Percentiles rank a stretch among this genome's conserved stretches.
Evolutionary conservation across 1,140 invertebrate genomes (phyloP).

Genomic region (Drosophila grimshawi): DNA sequence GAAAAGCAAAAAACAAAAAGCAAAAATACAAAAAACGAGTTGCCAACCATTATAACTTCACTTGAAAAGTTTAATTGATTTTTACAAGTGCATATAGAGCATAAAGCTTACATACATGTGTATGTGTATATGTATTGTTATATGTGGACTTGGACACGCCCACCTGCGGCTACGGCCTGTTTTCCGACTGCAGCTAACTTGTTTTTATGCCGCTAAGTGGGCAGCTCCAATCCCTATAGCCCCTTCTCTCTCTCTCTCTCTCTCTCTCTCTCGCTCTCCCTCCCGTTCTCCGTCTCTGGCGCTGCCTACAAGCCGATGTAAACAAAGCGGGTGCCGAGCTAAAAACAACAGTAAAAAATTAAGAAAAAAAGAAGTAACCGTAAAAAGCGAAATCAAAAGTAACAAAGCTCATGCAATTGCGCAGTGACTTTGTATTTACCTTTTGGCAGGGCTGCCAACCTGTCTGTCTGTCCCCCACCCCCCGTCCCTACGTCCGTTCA

Average conservation of each 20-base stretch:
- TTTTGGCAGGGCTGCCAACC: conserved; percentile 37
- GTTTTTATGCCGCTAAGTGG: conserved; percentile 43
- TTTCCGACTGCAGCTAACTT: neutral
- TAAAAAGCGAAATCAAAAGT: conserved; percentile 62
- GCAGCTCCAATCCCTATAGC: neutral
- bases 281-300: too few relatives aligned
- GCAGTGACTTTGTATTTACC: conserved; percentile 51
- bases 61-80: conserved; percentile 83
- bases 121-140: conserved; percentile 19
- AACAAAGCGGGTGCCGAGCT: conserved; percentile 46
- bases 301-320: conserved; percentile 50
- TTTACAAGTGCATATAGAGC: conserved; percentile 71
- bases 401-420: conserved; percentile 42
- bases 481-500: neutral
- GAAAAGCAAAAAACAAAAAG: conserved; percentile 60
- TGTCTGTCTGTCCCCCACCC: conserved; percentile 7
- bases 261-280: neutral
- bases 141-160: conserved; percentile 19
- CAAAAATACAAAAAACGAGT: conserved; percentile 49
- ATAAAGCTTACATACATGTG: conserved; percentile 34
- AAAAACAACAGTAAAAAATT: neutral
- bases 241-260: neutral
- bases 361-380: neutral
- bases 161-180: conserved; percentile 35
- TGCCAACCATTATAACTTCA: conserved; percentile 79